Evolutionary conservation across 2,113 vertebrate genomes (phyloP), one percentile per base, ranked within the genome.

Genomic region (Neolamprologus fasciatus): DNA sequence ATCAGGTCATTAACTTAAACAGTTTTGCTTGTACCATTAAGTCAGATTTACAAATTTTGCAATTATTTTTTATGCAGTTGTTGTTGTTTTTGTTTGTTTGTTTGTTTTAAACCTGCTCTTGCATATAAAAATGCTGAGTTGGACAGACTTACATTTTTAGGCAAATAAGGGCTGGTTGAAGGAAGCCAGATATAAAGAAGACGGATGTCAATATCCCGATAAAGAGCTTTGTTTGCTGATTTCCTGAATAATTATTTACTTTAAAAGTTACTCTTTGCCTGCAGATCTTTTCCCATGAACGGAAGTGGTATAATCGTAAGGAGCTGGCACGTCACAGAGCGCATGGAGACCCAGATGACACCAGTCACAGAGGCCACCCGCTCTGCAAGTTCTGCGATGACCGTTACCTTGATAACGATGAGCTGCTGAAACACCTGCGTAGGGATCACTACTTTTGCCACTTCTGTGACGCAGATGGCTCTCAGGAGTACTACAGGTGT

Each of bases 381-480:
- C 97, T 99, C 12, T 99, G 99, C 89, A 99, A 99, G 93, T 99
- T 99, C 93, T 99, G 98, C 0, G 98, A 99, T 0, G 98, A 99
- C 87, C 97, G 99, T 2, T 99, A 99, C 88, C 94, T 99, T 55
- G 99, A 99, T 89, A 99, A 99, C 0, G 99, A 99, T 0, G 99
- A 99, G 94, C 93, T 99, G 21, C 96, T 99, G 4, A 99, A 99
- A 47, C 99, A 99, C 92, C 92, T 99, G 71, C 95, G 99, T 1
- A 96, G 98, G 8, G 98, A 99, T 86, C 99, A 99, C 94, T 99
- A 98, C 85, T 99, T 99, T 93, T 99, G 99, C 86, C 99, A 99
- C 90, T 99, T 99, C 93, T 99, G 99, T 51, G 99, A 99, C 14
- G 97, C 98, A 0, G 99, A 99, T 0, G 98, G 99, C 9, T 98